A percentile compares a stretch with the other conserved stretches of the same genome.
Evolutionary conservation across 2,113 vertebrate species (phyloP).

Genomic region (Ictalurus punctatus): DNA sequence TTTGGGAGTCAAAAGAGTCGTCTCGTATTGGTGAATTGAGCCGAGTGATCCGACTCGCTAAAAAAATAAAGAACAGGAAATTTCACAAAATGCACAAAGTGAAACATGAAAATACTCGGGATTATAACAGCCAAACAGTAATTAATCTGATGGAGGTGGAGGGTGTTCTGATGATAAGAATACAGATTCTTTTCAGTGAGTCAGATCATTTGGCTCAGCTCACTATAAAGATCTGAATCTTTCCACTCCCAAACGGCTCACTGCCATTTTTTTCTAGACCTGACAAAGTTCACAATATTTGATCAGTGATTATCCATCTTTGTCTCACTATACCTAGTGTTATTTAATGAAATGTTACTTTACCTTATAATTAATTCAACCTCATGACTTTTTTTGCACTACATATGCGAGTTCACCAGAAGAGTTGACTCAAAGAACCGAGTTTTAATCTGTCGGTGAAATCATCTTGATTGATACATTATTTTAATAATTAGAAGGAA

Average conservation of each 20-base stretch:
- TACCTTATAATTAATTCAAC: not conserved
- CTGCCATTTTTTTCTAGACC: not conserved
- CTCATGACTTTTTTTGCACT: not conserved
- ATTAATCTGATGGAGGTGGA: not conserved
- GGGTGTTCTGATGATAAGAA: not conserved
- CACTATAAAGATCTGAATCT: not conserved
- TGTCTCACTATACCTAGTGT: not conserved
- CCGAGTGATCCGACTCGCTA: not conserved
- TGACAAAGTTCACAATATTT: not conserved
- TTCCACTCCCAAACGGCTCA: not conserved
- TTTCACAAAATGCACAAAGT: not conserved
- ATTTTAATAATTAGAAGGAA: not conserved
- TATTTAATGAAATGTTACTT: not conserved
- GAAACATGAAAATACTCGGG: not conserved
- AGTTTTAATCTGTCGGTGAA: not conserved
- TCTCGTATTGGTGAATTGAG: not conserved
- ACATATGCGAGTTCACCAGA: not conserved
- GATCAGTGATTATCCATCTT: not conserved
- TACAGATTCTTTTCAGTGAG: not conserved
- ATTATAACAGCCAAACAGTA: not conserved
- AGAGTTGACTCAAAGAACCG: not conserved
- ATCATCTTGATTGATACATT: not conserved
- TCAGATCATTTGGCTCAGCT: not conserved
- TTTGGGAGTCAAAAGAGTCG: not conserved
- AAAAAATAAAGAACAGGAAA: not conserved